These are phyloP conservation scores for Macrophya annulata DNA, from an alignment of 2,888 invertebrate species.

Conservation along the genomic window DNA sequence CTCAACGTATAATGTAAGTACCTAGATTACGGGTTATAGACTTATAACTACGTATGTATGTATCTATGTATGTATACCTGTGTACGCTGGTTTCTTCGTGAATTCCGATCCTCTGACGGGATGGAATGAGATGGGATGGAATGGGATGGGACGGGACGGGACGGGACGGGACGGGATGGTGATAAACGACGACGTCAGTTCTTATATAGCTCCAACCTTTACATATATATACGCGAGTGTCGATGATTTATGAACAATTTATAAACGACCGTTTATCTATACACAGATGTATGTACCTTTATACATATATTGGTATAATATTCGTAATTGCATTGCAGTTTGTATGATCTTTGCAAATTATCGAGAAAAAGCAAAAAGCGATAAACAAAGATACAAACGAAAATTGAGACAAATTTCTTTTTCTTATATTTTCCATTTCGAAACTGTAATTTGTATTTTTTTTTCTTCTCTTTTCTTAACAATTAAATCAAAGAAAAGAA, in stretches of 20 bases:
- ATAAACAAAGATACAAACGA: not conserved
- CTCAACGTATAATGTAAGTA: not conserved
- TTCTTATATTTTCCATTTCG: not conserved
- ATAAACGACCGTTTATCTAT: not conserved
- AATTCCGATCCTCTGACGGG: conserved; percentile 23
- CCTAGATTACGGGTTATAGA: not conserved
- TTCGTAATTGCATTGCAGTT: not conserved
- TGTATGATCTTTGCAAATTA: not conserved
- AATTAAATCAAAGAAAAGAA: not conserved
- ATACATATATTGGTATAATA: no score
- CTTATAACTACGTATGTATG: not conserved
- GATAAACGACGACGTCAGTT: conserved; percentile 9
- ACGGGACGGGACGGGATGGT: not conserved
- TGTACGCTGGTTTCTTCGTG: not conserved
- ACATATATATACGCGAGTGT: conserved; percentile 1
- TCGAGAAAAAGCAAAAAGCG: not conserved
- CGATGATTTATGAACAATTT: conserved; percentile 38
- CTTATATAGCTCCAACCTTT: not conserved
- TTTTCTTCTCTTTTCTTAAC: not conserved
- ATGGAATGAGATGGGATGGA: not conserved
- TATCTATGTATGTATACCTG: not conserved
- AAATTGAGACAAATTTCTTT: not conserved
- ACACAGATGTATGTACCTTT: not conserved
- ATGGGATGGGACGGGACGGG: not conserved
- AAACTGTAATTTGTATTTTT: not conserved